Evolutionary conservation across 2,113 vertebrate species (phyloP).

Genomic region (Leptocoma aspasia): DNA sequence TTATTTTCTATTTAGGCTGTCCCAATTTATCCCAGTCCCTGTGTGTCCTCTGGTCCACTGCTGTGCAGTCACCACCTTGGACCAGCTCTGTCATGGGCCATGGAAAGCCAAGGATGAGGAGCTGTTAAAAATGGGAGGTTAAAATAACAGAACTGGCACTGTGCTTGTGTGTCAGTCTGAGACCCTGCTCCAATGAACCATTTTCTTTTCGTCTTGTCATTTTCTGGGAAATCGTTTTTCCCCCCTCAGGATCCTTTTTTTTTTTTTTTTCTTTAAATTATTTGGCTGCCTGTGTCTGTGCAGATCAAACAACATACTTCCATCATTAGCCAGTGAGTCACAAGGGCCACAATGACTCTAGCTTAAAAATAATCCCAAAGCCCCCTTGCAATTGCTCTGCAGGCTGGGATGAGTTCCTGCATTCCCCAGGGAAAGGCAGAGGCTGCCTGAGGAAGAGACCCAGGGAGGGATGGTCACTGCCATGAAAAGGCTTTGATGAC

Average conservation of each 20-base stretch:
- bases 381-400: neutral
- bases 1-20: neutral
- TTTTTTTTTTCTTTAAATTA: neutral
- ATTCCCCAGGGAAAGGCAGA: neutral
- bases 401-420: neutral
- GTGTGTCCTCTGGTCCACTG: neutral
- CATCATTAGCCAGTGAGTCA: conserved; percentile 29
- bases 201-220: neutral
- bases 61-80: neutral
- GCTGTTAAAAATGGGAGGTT: neutral
- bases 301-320: conserved; percentile 26
- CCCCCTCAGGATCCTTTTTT: neutral
- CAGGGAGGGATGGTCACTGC: neutral
- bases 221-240: neutral
- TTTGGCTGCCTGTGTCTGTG: neutral
- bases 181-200: neutral
- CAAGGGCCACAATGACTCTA: neutral
- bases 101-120: neutral
- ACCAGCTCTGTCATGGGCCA: neutral
- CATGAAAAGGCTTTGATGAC: conserved; percentile 5
- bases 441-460: neutral
- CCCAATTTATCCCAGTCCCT: neutral
- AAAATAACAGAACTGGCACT: neutral
- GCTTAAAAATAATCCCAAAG: conserved; percentile 44
- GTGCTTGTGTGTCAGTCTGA: neutral